Conservation (phyloP, 92 coral and sea anemone genomes). For the Chrysogorgia sp. region DNA sequence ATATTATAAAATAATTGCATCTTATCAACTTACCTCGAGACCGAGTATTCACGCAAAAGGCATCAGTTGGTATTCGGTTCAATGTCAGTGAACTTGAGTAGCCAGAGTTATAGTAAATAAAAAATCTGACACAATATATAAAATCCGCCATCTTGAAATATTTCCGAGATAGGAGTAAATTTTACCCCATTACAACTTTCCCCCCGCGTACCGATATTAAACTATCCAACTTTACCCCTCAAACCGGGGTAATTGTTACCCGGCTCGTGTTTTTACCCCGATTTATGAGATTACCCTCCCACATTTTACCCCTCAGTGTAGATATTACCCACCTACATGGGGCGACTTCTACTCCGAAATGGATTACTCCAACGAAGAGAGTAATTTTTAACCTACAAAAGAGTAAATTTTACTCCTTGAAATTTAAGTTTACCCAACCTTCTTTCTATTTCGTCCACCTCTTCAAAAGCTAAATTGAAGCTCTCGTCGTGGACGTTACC, state of each 20-base stretch:
- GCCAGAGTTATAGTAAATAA: background rate
- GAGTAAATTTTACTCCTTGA: conserved; percentile 47
- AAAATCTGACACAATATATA: background rate
- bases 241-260: background rate
- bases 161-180: background rate
- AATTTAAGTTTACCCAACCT: too few species aligned
- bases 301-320: background rate
- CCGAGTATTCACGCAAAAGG: too few species aligned
- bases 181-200: too few species aligned
- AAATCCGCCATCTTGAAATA: conserved; percentile 3
- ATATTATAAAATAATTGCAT: too few species aligned
- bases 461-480: too few species aligned
- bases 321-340: conserved; percentile 21
- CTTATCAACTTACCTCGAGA: too few species aligned
- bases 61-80: background rate
- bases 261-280: background rate
- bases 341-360: conserved; percentile 7
- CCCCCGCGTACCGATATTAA: background rate
- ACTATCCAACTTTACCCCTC: too few species aligned
- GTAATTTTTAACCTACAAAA: conserved; percentile 24
- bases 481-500: too few species aligned
- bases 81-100: too few species aligned
- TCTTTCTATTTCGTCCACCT: too few species aligned
- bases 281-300: background rate
- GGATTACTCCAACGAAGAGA: conserved; percentile 35